Percentiles rank a stretch among this genome's conserved stretches.
These are phyloP conservation scores for Paralvinella palmiformis DNA, from an alignment of 1,140 invertebrate species.

Conservation along the genomic window DNA sequence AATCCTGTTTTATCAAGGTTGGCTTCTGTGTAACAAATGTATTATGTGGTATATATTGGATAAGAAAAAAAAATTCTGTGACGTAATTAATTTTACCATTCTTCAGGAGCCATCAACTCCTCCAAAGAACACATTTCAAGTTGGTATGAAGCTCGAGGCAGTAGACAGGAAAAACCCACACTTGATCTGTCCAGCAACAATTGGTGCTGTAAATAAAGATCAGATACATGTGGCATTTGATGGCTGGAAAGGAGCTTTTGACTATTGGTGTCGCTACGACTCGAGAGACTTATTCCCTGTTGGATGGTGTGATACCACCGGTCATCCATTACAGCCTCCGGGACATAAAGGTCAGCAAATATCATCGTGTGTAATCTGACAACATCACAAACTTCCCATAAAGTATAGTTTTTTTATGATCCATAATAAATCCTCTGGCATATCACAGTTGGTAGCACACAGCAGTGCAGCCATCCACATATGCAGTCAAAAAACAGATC, in stretches of 20 bases:
- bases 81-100: too few relatives aligned
- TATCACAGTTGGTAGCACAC: too few relatives aligned
- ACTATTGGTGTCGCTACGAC: conserved; percentile 93
- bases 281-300: conserved; percentile 93
- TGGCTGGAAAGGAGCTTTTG: conserved; percentile 95
- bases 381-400: too few relatives aligned
- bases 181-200: conserved; percentile 91
- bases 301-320: conserved; percentile 90
- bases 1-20: conserved; percentile 75
- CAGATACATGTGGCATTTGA: conserved; percentile 95
- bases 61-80: too few relatives aligned
- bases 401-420: too few relatives aligned
- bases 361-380: too few relatives aligned
- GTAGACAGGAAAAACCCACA: conserved; percentile 95
- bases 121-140: conserved; percentile 66
- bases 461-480: too few relatives aligned
- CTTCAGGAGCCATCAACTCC: conserved; percentile 79
- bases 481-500: too few relatives aligned
- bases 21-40: conserved; percentile 5
- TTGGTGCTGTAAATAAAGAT: conserved; percentile 83
- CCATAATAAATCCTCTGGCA: too few relatives aligned
- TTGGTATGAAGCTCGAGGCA: conserved; percentile 92
- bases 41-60: too few relatives aligned
- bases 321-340: conserved; percentile 89
- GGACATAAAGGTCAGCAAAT: conserved; percentile 70